phyloP scores from a whole-genome alignment of 2,113 vertebrate species.

The Forbesichthys papilliferus region DNA sequence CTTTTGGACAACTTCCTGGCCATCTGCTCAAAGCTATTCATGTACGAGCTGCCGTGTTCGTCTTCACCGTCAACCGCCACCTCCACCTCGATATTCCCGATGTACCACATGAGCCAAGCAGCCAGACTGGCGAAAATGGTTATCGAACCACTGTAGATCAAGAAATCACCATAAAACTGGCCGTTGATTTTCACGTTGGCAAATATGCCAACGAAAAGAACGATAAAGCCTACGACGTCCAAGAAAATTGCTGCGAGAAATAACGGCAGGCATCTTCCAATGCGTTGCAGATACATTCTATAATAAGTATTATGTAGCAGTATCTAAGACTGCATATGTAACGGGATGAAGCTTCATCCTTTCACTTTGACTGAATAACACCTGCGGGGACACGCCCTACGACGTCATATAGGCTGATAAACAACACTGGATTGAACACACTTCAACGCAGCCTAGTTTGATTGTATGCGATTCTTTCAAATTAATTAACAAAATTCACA shows the following conservation, averaged over 20 bases:
- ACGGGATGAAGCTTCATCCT: conserved; percentile 42
- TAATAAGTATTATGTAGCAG: not conserved
- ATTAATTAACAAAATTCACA: no score
- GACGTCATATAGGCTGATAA: conserved; percentile 5
- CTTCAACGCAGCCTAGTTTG: conserved; percentile 9
- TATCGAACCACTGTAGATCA: conserved; percentile 74
- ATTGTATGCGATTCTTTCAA: not conserved
- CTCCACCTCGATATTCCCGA: conserved; percentile 66
- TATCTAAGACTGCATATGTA: not conserved
- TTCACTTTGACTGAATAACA: conserved; percentile 19
- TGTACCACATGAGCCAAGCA: conserved; percentile 77
- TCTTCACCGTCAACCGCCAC: conserved; percentile 27
- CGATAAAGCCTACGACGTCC: conserved; percentile 58
- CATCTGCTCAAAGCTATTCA: conserved; percentile 48
- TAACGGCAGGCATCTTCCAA: conserved; percentile 55
- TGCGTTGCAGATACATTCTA: conserved; percentile 20
- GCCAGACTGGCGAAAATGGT: conserved; percentile 68
- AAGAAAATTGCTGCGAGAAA: conserved; percentile 53
- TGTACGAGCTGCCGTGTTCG: not conserved
- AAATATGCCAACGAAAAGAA: conserved; percentile 75
- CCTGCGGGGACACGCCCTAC: conserved; percentile 24
- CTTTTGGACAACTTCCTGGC: conserved; percentile 62
- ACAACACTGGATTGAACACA: not conserved
- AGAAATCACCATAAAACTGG: conserved; percentile 74
- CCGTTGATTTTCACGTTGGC: conserved; percentile 55